Evolutionary conservation across 2,113 vertebrate species (phyloP).

Genomic region (Sylvietta virens): DNA sequence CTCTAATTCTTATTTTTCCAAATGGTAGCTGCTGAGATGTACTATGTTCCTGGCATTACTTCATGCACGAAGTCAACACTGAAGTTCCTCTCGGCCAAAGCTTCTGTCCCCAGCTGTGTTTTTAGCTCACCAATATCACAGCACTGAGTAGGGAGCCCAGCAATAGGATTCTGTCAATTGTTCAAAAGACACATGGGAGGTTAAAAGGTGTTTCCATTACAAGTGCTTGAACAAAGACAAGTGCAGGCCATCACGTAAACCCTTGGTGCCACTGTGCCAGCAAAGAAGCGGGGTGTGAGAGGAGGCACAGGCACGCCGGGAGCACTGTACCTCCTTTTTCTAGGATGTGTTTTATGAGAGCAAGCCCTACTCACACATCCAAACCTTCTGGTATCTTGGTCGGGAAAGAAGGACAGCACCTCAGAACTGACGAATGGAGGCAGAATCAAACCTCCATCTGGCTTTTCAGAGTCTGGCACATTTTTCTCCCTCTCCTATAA

Average conservation of each 20-base stretch:
- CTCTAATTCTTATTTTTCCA: not conserved
- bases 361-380: not conserved
- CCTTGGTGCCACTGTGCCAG: no score
- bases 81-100: not conserved
- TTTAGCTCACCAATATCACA: not conserved
- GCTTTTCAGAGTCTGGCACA: not conserved
- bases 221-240: not conserved
- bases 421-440: not conserved
- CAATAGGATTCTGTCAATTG: not conserved
- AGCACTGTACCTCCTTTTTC: not conserved
- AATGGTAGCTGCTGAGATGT: not conserved
- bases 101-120: fast-evolving
- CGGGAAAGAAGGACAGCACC: not conserved
- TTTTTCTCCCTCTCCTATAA: not conserved
- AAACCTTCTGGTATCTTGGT: fast-evolving
- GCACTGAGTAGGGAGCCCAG: no score
- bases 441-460: not conserved
- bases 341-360: not conserved
- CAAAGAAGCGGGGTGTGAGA: not conserved
- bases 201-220: not conserved
- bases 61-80: not conserved
- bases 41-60: not conserved
- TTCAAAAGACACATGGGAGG: not conserved
- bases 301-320: fast-evolving
- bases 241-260: not conserved